Evolutionary conservation across 2,113 vertebrate species (phyloP).

Genomic region (Columba janthina): DNA sequence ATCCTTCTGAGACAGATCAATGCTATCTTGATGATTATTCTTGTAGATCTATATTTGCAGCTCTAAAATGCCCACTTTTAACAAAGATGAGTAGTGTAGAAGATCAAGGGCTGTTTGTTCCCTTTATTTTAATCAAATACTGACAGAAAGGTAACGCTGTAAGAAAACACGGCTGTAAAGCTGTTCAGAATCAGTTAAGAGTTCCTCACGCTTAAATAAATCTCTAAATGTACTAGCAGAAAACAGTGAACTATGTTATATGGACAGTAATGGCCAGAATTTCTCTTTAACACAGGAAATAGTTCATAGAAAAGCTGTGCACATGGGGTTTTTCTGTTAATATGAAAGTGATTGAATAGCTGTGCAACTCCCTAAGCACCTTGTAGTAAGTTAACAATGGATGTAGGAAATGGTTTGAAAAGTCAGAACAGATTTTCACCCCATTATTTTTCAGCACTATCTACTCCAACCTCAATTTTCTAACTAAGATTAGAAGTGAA

Average conservation of each 20-base stretch:
- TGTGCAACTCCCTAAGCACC: not conserved
- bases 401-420: slow-evolving; percentile 21
- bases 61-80: not conserved
- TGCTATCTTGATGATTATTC: not conserved
- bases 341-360: slow-evolving; percentile 13
- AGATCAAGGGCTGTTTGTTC: not conserved
- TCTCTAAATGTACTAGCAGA: not conserved
- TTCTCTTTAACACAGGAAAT: not conserved
- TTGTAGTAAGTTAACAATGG: slow-evolving; percentile 2
- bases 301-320: not conserved
- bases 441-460: slow-evolving; percentile 45
- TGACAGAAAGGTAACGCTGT: not conserved
- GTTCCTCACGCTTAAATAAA: not conserved
- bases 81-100: not conserved
- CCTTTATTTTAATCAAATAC: not conserved
- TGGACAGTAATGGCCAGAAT: not conserved
- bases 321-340: not conserved
- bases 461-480: slow-evolving; percentile 42
- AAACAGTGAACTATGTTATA: not conserved
- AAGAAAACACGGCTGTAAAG: not conserved
- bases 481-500: slow-evolving; percentile 49
- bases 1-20: not conserved
- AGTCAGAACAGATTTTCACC: slow-evolving; percentile 32
- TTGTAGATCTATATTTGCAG: not conserved
- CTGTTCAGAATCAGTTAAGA: not conserved